Conservation (phyloP, 2,888 invertebrate species). For the Sminthurinus aureus region DNA sequence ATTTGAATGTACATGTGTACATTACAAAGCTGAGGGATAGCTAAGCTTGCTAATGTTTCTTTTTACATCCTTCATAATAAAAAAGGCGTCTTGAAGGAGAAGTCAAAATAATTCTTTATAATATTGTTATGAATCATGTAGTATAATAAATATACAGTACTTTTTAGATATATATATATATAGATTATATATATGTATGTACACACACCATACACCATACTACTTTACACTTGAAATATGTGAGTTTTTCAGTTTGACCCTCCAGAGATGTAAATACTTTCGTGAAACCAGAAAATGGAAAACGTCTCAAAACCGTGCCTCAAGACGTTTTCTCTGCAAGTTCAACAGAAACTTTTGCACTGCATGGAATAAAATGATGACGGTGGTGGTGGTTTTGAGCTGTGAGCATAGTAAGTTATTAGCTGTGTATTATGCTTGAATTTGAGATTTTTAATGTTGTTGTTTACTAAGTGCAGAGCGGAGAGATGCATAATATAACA, state of each 20-base stretch:
- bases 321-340: neutral
- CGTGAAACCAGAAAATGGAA: neutral
- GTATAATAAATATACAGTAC: no score
- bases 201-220: no score
- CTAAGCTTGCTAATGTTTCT: no score
- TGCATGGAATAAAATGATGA: constrained; percentile 16
- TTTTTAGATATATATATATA: no score
- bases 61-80: no score
- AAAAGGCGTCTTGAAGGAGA: no score
- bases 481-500: neutral
- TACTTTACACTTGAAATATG: neutral
- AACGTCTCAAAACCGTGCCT: neutral
- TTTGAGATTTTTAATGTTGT: neutral
- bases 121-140: no score
- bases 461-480: neutral
- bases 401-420: neutral
- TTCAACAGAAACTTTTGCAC: neutral
- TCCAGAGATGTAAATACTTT: neutral
- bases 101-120: no score
- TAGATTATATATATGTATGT: no score
- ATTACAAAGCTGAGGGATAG: no score
- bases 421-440: neutral
- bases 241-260: neutral
- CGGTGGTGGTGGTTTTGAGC: neutral
- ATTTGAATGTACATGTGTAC: no score